Base-by-base conservation (phyloP, 2,888 invertebrate species). In the Synanthedon vespiformis region DNA sequence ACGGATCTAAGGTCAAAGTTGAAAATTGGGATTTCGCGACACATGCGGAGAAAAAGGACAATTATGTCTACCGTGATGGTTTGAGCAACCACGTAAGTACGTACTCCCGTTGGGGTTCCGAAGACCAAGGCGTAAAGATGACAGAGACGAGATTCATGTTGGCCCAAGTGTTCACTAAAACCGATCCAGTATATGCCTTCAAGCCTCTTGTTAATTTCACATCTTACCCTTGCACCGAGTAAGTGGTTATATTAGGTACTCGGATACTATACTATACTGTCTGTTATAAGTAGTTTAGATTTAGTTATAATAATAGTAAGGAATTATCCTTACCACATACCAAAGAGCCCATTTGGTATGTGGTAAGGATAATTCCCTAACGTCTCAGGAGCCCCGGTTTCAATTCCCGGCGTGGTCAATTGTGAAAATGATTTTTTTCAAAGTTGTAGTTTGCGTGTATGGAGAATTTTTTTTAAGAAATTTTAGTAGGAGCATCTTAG, bases 141-240 rank as follows among this genome's bases (percentile, higher is more conserved):
- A 88, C 88, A 1, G 88, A 87, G 62, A 89, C 89, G 1, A 71
- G 75, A 3, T 70, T 76, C 56, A 88, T 88, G 88, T 69, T 84
- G n/a, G 74, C 77, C 27, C 77, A 89, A 65, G 64, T 88, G 12
- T 78, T 74, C 55, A 69, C 68, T 1, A 88, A 80, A 65, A 74
- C 78, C 1, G 74, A 84, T 51, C 81, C 85, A 1, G 58, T 77
- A n/a, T 81, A 82, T 61, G 69, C 80, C 6, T 84, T 80, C 58
- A 86, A 80, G 53, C 82, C 86, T 2, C 70, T 86, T 10, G 85
- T 84, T 51, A 86, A 86, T 58, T 86, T 85, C 56, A 87, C 85
- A 6, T 87, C 85, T 0, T 85, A 86, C 63, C 83, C 85, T 4
- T 84, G 84, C 54, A 86, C 86, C 11, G 85, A 87, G 86, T 85